A percentile compares a stretch with the other conserved stretches of the same genome.
Evolutionary conservation across 2,797 vertebrate genomes (phyloP).

Genomic region (Scomberomorus guttatus): DNA sequence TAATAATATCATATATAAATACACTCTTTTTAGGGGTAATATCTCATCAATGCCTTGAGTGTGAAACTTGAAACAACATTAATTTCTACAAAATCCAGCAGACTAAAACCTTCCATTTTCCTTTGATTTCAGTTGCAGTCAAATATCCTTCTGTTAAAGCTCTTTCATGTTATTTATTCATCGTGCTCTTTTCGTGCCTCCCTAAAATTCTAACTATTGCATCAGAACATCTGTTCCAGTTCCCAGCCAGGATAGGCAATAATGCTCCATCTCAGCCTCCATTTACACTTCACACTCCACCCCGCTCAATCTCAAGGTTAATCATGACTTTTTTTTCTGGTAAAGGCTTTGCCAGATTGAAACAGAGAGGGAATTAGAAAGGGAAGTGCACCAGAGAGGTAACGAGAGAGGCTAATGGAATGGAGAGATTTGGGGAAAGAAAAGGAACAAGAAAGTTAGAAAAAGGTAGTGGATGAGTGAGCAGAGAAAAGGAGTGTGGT

Average conservation of each 20-base stretch:
- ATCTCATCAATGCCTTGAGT: background rate
- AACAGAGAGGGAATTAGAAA: constrained; percentile 16
- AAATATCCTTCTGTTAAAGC: constrained; percentile 1
- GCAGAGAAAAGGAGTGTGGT: background rate
- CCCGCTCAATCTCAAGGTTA: constrained; percentile 26
- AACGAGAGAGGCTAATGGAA: background rate
- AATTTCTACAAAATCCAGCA: constrained; percentile 9
- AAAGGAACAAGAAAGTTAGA: background rate
- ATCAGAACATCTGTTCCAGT: constrained; percentile 22
- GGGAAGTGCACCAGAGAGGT: background rate
- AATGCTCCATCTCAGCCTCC: constrained; percentile 2
- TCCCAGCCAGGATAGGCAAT: background rate
- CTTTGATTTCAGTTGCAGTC: constrained; percentile 32
- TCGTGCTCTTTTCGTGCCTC: background rate
- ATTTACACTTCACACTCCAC: constrained; percentile 20
- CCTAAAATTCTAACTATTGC: constrained; percentile 16
- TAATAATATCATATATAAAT: background rate
- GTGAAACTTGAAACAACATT: constrained; percentile 1
- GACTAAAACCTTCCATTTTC: background rate
- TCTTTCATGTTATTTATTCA: background rate
- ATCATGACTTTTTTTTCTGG: constrained; percentile 21
- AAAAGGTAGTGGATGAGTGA: background rate
- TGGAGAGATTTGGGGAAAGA: background rate
- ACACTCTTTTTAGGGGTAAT: background rate
- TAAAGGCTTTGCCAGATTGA: constrained; percentile 22